phyloP scores from a whole-genome alignment of 2,113 vertebrate species.

The Clarias macrocephalus region DNA sequence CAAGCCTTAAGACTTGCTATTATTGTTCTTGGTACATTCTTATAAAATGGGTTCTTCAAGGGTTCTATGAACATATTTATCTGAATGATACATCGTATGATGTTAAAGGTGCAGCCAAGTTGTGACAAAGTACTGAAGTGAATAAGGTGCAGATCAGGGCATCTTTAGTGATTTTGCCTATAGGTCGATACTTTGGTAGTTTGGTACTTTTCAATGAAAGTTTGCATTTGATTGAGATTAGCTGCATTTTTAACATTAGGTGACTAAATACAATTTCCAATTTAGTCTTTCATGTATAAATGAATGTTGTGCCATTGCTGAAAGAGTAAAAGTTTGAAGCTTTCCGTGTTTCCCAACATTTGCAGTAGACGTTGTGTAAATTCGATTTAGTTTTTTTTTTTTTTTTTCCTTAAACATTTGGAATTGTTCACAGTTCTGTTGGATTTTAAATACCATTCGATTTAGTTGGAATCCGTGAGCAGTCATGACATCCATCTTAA shows the following conservation, averaged over 20 bases:
- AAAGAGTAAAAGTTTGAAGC: neutral
- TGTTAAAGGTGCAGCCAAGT: neutral
- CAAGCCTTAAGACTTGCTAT: neutral
- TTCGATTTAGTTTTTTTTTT: too few species aligned
- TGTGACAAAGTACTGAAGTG: neutral
- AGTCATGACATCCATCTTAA: conserved; percentile 1
- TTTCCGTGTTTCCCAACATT: neutral
- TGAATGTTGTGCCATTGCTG: neutral
- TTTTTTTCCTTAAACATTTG: neutral
- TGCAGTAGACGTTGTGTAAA: neutral
- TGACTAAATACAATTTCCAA: neutral
- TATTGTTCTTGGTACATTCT: neutral
- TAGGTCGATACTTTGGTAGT: too few species aligned
- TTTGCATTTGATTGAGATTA: neutral
- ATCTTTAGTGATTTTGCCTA: neutral
- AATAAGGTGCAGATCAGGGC: neutral
- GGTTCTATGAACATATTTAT: neutral
- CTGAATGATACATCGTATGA: neutral
- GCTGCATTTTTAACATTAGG: neutral
- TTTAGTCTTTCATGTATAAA: neutral
- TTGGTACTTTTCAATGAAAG: neutral
- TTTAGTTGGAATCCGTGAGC: neutral
- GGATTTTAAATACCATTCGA: neutral
- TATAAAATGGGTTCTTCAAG: neutral
- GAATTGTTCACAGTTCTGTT: neutral